Evolutionary conservation across 2,113 vertebrate species (phyloP), one percentile per base, ranked within the genome.

Genomic region (Nannobrachium achirus): DNA sequence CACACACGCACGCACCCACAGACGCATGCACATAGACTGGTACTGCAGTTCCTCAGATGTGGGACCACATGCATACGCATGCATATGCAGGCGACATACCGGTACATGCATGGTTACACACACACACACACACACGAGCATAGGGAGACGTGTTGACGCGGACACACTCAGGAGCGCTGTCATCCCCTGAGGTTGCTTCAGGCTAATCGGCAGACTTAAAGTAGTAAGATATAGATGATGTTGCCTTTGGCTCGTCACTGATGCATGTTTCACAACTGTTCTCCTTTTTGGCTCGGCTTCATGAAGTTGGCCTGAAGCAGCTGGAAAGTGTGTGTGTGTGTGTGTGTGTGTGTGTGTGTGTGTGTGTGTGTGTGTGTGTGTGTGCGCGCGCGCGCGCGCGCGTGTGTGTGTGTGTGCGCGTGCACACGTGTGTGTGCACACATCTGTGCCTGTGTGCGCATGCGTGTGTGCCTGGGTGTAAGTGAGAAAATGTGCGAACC

Each of bases 191-290:
- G 78, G 74, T 69, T 72, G 66, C 77, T 75, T 5, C 1, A 56
- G 83, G 77, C 76, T 67, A 40, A 80, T 73, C 69, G 79, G 59
- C 76, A 68, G 67, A 71, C 73, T 81, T 56, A 38, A 66, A 55
- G 46, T 63, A 73, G 61, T 72, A 56, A 72, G 66, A 82, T 77
- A 84, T 57, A 69, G 69, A 85, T 73, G 73, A 78, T 83, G 79
- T 82, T 83, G 75, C 82, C 45, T 82, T 85, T 87, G 85, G 83
- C 86, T 72, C 18, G 4, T 83, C 69, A 66, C 73, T 55, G 44
- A 53, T 77, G 75, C 80, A 76, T 76, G 85, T 82, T 82, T 79
- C 80, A 73, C 78, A 79, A 80, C 71, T 69, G 52, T 76, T 83
- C 63, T 8, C 41, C n/a, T 3, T 62, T 61, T 62, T 61, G 61